Evolutionary conservation across 2,888 invertebrate species (phyloP).

Genomic region (Eupithecia dodoneata): DNA sequence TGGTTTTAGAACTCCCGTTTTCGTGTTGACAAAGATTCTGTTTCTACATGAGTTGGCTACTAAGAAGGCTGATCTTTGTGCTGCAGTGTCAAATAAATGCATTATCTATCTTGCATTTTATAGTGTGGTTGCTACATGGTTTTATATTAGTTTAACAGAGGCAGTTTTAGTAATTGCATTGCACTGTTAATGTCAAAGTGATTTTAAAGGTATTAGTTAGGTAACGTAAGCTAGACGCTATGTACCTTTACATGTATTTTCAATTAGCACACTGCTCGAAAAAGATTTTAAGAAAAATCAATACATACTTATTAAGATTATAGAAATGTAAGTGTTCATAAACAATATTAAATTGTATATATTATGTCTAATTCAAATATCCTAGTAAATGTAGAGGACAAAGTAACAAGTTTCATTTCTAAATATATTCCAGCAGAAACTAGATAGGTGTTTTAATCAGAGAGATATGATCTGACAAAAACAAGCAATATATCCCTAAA

Average conservation of each 20-base stretch:
- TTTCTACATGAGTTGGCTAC: neutral
- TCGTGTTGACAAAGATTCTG: constrained; percentile 15
- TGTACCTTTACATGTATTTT: neutral
- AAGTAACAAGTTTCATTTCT: neutral
- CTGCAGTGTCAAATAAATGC: no score
- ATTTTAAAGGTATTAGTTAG: neutral
- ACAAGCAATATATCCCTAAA: constrained; percentile 19
- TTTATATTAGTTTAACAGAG: neutral
- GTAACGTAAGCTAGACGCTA: neutral
- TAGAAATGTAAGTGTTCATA: neutral
- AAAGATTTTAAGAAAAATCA: neutral
- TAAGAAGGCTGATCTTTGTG: neutral
- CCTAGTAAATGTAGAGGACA: neutral
- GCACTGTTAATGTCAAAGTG: neutral
- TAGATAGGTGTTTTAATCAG: constrained; percentile 10
- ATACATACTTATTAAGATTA: neutral
- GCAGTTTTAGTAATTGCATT: neutral
- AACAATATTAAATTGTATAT: neutral
- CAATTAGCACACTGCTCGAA: neutral
- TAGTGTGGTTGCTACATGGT: constrained; percentile 32
- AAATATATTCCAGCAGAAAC: neutral
- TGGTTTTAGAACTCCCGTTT: constrained; percentile 24
- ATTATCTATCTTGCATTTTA: neutral
- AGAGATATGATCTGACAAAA: constrained; percentile 13
- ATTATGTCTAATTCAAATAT: neutral